phyloP scores from a whole-genome alignment of 1,140 invertebrate genomes.

The Trichomalopsis sarcophagae region DNA sequence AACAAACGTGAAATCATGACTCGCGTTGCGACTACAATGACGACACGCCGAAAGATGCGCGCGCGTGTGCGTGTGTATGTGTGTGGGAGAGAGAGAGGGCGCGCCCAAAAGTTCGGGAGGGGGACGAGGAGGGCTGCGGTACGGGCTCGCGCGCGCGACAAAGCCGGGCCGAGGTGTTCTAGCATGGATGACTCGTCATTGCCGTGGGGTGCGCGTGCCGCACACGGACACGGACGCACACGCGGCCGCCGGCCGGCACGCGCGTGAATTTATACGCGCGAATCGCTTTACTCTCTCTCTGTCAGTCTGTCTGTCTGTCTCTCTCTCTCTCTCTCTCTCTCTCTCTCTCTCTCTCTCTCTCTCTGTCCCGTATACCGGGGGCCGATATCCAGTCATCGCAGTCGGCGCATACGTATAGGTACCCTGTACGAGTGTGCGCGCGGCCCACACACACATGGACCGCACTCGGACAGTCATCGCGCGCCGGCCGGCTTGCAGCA shows the following conservation, averaged over 20 bases:
- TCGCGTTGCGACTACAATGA: slow-evolving; percentile 57
- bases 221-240: slow-evolving; percentile 59
- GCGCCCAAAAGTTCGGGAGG: slow-evolving; percentile 36
- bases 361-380: not conserved
- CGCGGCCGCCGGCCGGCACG: slow-evolving; percentile 52
- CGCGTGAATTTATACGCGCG: slow-evolving; percentile 42
- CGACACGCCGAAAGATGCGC: slow-evolving; percentile 58
- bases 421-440: slow-evolving; percentile 23
- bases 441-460: slow-evolving; percentile 55
- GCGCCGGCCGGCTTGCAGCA: slow-evolving; percentile 58
- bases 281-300: slow-evolving; percentile 27
- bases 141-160: slow-evolving; percentile 25
- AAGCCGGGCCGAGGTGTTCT: slow-evolving; percentile 65
- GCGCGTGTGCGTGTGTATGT: slow-evolving; percentile 55
- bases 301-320: not conserved
- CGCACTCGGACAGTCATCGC: slow-evolving; percentile 63
- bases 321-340: slow-evolving; percentile 38
- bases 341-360: slow-evolving; percentile 26
- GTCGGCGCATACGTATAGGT: slow-evolving; percentile 36
- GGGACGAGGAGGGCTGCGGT: slow-evolving; percentile 28
- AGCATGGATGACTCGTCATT: slow-evolving; percentile 75
- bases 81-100: not conserved
- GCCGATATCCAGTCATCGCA: not conserved
- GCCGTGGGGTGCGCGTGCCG: slow-evolving; percentile 70
- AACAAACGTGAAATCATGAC: slow-evolving; percentile 74